phyloP scores from a whole-genome alignment of 2,888 invertebrate genomes.

The Megalurothrips usitatus region DNA sequence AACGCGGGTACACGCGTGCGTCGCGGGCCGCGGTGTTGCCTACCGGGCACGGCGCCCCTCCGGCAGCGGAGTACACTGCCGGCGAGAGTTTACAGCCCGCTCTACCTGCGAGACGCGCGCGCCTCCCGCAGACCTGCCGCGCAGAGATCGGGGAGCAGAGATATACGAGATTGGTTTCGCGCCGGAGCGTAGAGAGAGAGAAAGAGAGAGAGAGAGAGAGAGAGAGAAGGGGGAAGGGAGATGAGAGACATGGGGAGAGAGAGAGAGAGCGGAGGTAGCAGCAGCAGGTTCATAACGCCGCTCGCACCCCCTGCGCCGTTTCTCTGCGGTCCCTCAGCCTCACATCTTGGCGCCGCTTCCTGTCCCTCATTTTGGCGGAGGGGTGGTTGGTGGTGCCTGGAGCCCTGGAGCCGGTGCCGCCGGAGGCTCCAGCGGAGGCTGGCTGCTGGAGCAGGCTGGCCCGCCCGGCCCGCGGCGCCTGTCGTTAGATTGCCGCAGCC shows the following conservation, averaged over 20 bases:
- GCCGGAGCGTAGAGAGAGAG: background rate
- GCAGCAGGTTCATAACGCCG: background rate
- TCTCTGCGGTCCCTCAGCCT: background rate
- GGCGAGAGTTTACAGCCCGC: no score
- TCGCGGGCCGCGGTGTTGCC: no score
- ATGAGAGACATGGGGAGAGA: background rate
- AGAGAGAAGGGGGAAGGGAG: background rate
- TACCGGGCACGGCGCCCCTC: no score
- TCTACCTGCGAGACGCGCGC: no score
- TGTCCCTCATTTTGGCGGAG: no score
- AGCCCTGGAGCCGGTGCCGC: no score
- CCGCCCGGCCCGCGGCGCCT: constrained; percentile 6
- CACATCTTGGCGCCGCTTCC: background rate
- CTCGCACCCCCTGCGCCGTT: background rate
- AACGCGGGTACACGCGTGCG: no score
- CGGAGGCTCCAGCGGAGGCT: no score
- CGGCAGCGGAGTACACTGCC: no score
- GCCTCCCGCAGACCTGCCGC: no score
- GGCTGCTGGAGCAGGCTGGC: background rate
- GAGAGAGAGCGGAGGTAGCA: background rate
- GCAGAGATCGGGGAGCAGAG: no score
- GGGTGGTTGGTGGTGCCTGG: no score
- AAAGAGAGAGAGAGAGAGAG: background rate
- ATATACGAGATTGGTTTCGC: background rate
- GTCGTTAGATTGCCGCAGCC: background rate